Percentiles rank a stretch among this genome's conserved stretches.
These are phyloP conservation scores for Reinhardtius hippoglossoides DNA, from an alignment of 2,113 vertebrate genomes.

Conservation along the genomic window DNA sequence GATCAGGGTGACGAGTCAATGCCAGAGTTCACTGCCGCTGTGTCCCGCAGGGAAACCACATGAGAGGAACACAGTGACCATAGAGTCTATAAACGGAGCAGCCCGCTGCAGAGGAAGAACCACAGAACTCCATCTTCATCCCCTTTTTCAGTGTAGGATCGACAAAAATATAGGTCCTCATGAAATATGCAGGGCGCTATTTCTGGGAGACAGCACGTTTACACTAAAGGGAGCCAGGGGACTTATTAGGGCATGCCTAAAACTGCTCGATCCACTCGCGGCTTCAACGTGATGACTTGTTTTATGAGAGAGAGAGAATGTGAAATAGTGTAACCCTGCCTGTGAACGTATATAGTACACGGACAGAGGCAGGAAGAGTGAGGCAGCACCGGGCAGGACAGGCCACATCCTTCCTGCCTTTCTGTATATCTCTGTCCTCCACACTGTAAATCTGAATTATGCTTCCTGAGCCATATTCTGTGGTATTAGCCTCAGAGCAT, in stretches of 20 bases:
- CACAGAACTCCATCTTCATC: slow-evolving; percentile 61
- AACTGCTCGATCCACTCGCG: slow-evolving; percentile 43
- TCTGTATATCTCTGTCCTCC: slow-evolving; percentile 41
- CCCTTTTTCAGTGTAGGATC: slow-evolving; percentile 42
- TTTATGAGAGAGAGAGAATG: slow-evolving; percentile 55
- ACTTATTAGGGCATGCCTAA: slow-evolving; percentile 38
- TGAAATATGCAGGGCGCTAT: slow-evolving; percentile 66
- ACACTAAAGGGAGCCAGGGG: slow-evolving; percentile 51
- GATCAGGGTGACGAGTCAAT: slow-evolving; percentile 51
- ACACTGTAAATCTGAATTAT: slow-evolving; percentile 42
- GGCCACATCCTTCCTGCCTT: slow-evolving; percentile 59
- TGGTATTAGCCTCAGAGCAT: background rate
- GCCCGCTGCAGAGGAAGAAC: slow-evolving; percentile 35
- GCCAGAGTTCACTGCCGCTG: slow-evolving; percentile 56
- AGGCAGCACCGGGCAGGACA: slow-evolving; percentile 23
- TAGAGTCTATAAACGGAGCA: slow-evolving; percentile 67
- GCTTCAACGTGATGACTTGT: slow-evolving; percentile 42
- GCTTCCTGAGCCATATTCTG: slow-evolving; percentile 32
- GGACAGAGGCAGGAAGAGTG: slow-evolving; percentile 60
- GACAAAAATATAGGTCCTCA: slow-evolving; percentile 63
- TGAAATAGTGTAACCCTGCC: slow-evolving; percentile 29
- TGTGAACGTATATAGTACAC: slow-evolving; percentile 39
- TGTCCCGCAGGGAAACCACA: slow-evolving; percentile 62
- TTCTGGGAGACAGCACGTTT: slow-evolving; percentile 45
- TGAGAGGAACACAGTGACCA: slow-evolving; percentile 55